phyloP scores from a whole-genome alignment of 2,797 vertebrate species.

The Nyctalus aviator region DNA sequence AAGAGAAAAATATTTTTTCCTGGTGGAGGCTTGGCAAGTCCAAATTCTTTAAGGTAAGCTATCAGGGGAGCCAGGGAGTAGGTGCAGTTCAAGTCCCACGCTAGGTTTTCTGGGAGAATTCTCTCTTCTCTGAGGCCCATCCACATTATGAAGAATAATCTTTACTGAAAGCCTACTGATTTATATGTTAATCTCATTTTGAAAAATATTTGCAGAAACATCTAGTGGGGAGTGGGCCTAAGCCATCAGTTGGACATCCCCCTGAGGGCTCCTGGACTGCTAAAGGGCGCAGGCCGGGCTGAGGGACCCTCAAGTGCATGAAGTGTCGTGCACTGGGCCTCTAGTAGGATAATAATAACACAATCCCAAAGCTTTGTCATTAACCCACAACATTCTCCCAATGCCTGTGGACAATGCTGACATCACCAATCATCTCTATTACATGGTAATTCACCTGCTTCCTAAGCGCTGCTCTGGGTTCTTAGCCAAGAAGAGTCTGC shows the following conservation, averaged over 20 bases:
- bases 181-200: background rate
- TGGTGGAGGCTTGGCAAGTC: background rate
- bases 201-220: slow-evolving; percentile 23
- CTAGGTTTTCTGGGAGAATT: background rate
- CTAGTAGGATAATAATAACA: background rate
- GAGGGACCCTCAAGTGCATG: too few relatives aligned
- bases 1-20: background rate
- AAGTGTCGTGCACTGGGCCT: too few relatives aligned
- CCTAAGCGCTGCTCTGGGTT: slow-evolving; percentile 93
- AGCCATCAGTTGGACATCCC: too few relatives aligned
- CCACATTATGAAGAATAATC: background rate
- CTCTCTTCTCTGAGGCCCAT: background rate
- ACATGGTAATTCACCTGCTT: slow-evolving; percentile 89
- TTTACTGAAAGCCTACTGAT: background rate
- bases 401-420: background rate
- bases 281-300: too few relatives aligned
- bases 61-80: background rate
- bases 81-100: background rate
- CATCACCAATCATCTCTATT: too few relatives aligned
- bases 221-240: background rate
- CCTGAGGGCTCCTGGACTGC: too few relatives aligned
- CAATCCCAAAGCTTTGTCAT: background rate
- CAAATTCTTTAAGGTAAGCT: background rate
- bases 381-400: background rate
- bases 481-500: slow-evolving; percentile 94